These are phyloP conservation scores for Trypoxylus dichotomus DNA, from an alignment of 1,140 invertebrate genomes.

Conservation along the genomic window DNA sequence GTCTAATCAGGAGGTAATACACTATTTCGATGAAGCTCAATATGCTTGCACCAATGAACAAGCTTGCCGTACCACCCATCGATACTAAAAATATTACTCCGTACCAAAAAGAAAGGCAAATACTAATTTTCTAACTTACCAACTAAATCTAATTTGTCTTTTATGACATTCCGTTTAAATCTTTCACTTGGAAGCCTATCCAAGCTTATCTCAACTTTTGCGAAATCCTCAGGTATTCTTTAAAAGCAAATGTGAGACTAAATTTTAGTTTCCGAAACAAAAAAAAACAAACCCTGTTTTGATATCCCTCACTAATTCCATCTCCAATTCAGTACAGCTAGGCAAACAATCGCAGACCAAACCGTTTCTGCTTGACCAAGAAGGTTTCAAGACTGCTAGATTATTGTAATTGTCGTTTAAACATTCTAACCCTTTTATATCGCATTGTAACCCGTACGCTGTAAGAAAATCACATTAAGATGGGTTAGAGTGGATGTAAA, in stretches of 20 bases:
- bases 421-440: constrained; percentile 62
- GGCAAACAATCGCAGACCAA: constrained; percentile 56
- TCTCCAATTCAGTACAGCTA: constrained; percentile 59
- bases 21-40: constrained; percentile 57
- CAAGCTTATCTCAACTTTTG: constrained; percentile 50
- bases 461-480: not conserved
- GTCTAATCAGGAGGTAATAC: constrained; percentile 52
- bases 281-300: constrained; percentile 41
- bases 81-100: constrained; percentile 53
- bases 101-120: too few relatives aligned
- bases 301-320: constrained; percentile 48
- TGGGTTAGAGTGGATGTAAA: not conserved
- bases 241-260: constrained; percentile 26
- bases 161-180: constrained; percentile 59
- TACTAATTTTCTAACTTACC: constrained; percentile 47
- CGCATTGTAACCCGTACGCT: constrained; percentile 54
- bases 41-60: constrained; percentile 58
- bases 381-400: constrained; percentile 62
- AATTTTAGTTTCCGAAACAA: not conserved
- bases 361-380: constrained; percentile 49
- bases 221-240: constrained; percentile 44
- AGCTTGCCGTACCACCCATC: constrained; percentile 56
- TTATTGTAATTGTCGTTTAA: constrained; percentile 63
- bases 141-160: constrained; percentile 55
- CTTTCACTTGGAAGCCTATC: constrained; percentile 53